Percentiles rank a stretch among this genome's conserved stretches.
Evolutionary conservation across 2,797 vertebrate genomes (phyloP).

Genomic region (Gymnothorax reevesii): DNA sequence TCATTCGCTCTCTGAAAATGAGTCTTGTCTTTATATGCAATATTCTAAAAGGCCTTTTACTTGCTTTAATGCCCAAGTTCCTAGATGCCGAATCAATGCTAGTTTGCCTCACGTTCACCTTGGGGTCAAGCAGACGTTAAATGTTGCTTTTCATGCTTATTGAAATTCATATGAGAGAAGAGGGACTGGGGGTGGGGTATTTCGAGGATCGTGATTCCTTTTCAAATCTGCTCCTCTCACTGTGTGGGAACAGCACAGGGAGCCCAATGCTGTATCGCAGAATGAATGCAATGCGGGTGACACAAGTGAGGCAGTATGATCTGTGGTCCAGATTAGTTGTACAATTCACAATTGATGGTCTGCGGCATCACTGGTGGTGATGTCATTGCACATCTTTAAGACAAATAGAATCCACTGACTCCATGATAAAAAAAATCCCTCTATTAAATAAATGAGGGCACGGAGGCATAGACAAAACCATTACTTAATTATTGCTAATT

Average conservation of each 20-base stretch:
- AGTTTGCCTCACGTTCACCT: slow-evolving; percentile 65
- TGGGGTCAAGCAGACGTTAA: slow-evolving; percentile 56
- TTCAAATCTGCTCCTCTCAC: slow-evolving; percentile 54
- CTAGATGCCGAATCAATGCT: slow-evolving; percentile 67
- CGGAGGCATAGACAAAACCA: slow-evolving; percentile 19
- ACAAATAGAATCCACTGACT: not conserved
- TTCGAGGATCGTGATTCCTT: slow-evolving; percentile 26
- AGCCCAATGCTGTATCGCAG: slow-evolving; percentile 23
- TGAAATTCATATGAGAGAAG: slow-evolving; percentile 47
- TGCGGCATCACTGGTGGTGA: not conserved
- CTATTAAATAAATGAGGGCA: not conserved
- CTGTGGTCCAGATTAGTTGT: slow-evolving; percentile 17
- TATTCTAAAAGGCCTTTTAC: slow-evolving; percentile 64
- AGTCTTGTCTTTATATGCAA: slow-evolving; percentile 63
- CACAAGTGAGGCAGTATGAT: not conserved
- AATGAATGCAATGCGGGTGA: not conserved
- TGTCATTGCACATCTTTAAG: not conserved
- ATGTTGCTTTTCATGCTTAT: slow-evolving; percentile 55
- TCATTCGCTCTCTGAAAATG: slow-evolving; percentile 39
- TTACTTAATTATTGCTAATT: slow-evolving; percentile 12
- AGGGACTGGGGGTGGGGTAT: slow-evolving; percentile 21
- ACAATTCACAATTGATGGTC: slow-evolving; percentile 12
- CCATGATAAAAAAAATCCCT: not conserved
- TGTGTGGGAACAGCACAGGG: slow-evolving; percentile 61
- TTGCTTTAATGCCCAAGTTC: slow-evolving; percentile 63